These are phyloP conservation scores for Synanceia verrucosa DNA, from an alignment of 2,797 vertebrate genomes.

Conservation along the genomic window DNA sequence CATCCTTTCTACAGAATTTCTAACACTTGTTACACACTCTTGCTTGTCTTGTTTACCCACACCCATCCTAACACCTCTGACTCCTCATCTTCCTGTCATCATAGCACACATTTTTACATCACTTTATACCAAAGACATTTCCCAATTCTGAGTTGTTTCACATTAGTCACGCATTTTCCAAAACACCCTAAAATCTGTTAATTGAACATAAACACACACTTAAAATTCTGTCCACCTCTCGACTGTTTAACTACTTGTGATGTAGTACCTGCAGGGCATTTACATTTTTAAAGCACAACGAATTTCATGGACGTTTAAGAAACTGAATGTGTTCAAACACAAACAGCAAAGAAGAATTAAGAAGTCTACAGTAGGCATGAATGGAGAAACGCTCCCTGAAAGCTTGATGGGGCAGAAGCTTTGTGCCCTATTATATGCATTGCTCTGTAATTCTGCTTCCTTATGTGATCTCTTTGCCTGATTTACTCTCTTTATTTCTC, in stretches of 20 bases:
- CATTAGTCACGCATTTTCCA: constrained; percentile 9
- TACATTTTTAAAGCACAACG: constrained; percentile 16
- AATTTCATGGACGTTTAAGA: constrained; percentile 25
- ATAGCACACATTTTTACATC: neutral
- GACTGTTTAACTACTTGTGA: constrained; percentile 19
- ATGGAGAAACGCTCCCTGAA: constrained; percentile 3
- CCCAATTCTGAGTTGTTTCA: neutral
- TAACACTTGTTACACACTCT: neutral
- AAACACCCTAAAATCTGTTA: constrained; percentile 1
- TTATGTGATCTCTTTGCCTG: neutral
- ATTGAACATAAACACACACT: neutral
- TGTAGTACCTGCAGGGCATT: constrained; percentile 16
- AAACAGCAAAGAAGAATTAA: neutral
- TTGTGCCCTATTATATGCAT: neutral
- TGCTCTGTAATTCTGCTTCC: neutral
- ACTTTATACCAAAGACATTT: neutral
- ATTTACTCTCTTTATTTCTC: neutral
- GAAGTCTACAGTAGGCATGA: constrained; percentile 13
- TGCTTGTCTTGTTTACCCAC: neutral
- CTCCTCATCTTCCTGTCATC: neutral
- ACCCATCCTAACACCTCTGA: neutral
- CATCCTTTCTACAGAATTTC: neutral
- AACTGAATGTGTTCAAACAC: constrained; percentile 4
- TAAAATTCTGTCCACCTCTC: constrained; percentile 21
- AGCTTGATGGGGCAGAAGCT: constrained; percentile 6